Percentiles rank a stretch among this genome's conserved stretches.
phyloP scores from a whole-genome alignment of 2,888 invertebrate species.

The Thymelicus sylvestris region DNA sequence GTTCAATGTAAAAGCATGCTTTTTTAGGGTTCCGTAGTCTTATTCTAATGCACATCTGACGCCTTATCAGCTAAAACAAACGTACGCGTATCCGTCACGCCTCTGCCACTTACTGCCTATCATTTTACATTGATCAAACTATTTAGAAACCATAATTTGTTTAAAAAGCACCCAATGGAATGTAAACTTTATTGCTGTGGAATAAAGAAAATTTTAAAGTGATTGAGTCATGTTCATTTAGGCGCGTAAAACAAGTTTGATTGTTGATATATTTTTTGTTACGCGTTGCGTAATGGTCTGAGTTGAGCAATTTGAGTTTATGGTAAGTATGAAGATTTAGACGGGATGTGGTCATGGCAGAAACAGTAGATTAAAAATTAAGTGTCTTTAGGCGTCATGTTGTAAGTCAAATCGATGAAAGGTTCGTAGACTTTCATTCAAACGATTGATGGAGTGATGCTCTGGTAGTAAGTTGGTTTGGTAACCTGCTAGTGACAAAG shows the following conservation, averaged over 20 bases:
- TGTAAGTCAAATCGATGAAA: too few relatives aligned
- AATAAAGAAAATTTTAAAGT: neutral
- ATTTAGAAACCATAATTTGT: conserved; percentile 18
- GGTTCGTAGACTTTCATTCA: too few relatives aligned
- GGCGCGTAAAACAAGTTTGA: conserved; percentile 11
- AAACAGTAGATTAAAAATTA: too few relatives aligned
- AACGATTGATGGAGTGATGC: too few relatives aligned
- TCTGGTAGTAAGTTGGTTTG: too few relatives aligned
- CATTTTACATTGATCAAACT: conserved; percentile 15
- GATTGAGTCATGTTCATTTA: neutral
- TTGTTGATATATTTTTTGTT: conserved; percentile 10
- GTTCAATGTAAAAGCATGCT: too few relatives aligned
- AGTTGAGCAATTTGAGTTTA: conserved; percentile 4
- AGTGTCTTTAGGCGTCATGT: too few relatives aligned
- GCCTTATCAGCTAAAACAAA: conserved; percentile 19
- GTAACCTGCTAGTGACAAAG: too few relatives aligned
- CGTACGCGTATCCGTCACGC: conserved; percentile 13
- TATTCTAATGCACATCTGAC: conserved; percentile 6
- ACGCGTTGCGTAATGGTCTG: conserved; percentile 1
- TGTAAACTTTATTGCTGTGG: neutral
- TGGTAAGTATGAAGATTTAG: neutral
- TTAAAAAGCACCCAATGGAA: neutral
- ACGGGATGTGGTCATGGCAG: neutral
- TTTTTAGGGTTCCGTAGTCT: neutral
- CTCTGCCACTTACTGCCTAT: conserved; percentile 15